Evolutionary conservation across 2,888 invertebrate species (phyloP).

Genomic region (Dicranocentrus wangi): DNA sequence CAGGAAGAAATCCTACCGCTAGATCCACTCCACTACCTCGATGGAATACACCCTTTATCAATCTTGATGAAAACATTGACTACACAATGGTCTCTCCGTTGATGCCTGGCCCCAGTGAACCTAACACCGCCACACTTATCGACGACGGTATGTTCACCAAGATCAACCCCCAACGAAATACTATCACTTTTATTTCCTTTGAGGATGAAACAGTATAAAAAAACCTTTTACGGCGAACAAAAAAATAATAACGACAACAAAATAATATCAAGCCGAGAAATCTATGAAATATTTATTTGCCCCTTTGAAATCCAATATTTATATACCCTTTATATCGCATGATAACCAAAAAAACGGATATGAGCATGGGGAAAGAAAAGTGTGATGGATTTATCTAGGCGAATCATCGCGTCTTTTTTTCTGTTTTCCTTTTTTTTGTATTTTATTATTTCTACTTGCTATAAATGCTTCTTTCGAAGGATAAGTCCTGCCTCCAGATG

Average conservation of each 20-base stretch:
- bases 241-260: constrained; percentile 5
- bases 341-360: too few species aligned
- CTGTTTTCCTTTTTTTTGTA: too few species aligned
- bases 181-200: not conserved
- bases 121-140: constrained; percentile 84
- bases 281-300: constrained; percentile 47
- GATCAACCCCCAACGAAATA: not conserved
- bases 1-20: constrained; percentile 77
- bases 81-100: constrained; percentile 92
- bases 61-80: constrained; percentile 88
- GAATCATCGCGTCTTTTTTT: too few species aligned
- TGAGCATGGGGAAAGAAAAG: too few species aligned
- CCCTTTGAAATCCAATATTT: not conserved
- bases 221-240: constrained; percentile 3
- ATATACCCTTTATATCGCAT: too few species aligned
- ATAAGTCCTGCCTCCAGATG: too few species aligned
- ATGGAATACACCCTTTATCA: constrained; percentile 91
- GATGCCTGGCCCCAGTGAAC: constrained; percentile 79
- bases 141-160: constrained; percentile 81
- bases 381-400: too few species aligned
- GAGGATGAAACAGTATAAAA: constrained; percentile 6
- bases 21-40: constrained; percentile 78
- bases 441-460: too few species aligned
- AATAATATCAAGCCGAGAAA: constrained; percentile 42
- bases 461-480: too few species aligned